Evolutionary conservation across 2,113 vertebrate species (phyloP).

Genomic region (Pseudorectes ferrugineus): DNA sequence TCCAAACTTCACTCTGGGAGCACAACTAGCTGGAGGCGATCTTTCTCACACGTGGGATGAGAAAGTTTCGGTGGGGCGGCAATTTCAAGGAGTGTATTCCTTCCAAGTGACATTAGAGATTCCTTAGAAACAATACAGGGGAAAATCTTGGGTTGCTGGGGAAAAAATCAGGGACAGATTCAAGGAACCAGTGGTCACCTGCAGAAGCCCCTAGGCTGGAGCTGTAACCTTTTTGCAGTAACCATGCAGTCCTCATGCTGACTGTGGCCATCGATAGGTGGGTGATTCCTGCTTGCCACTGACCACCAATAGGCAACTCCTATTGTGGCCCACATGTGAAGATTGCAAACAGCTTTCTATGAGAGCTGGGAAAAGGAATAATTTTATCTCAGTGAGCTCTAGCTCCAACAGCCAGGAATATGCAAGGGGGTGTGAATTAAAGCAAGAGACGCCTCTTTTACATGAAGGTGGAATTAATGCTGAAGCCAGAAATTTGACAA

Average conservation of each 20-base stretch:
- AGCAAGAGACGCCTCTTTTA: not conserved
- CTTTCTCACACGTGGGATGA: not conserved
- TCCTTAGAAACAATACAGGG: not conserved
- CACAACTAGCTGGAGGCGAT: not conserved
- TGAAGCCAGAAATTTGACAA: not conserved
- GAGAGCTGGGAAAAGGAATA: not conserved
- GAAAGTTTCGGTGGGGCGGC: not conserved
- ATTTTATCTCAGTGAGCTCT: not conserved
- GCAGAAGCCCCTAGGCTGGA: not conserved
- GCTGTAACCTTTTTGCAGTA: not conserved
- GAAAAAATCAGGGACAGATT: not conserved
- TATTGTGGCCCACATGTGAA: accelerated
- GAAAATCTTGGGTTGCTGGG: accelerated
- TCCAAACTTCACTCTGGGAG: not conserved
- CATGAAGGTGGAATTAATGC: accelerated
- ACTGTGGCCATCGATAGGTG: accelerated
- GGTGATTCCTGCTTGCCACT: not conserved
- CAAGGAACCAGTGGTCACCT: not conserved
- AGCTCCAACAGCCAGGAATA: not conserved
- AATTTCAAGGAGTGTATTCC: not conserved
- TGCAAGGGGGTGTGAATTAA: not conserved
- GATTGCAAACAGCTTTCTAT: not conserved
- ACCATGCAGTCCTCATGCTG: accelerated
- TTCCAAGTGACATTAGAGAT: not conserved
- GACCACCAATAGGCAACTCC: not conserved